A percentile compares a stretch with the other conserved stretches of the same genome.
These are phyloP conservation scores for Theocolax elegans DNA, from an alignment of 1,140 invertebrate species.

Conservation along the genomic window DNA sequence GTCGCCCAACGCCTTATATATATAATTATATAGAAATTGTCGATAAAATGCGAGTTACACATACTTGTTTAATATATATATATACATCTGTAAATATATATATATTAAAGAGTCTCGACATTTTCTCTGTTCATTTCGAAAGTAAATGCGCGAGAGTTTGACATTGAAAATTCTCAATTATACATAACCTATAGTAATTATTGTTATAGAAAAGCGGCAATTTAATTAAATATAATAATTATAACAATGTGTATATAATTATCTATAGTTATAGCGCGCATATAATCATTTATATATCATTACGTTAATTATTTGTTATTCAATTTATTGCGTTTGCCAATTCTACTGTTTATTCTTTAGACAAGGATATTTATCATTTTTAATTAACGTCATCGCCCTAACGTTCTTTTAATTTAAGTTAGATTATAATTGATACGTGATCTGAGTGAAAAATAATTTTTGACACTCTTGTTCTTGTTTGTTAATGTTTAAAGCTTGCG, in stretches of 20 bases:
- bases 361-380: not conserved
- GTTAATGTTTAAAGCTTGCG: no score
- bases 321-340: constrained; percentile 1
- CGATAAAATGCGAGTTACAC: no score
- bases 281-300: constrained; percentile 24
- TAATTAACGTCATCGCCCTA: not conserved
- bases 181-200: constrained; percentile 6
- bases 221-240: constrained; percentile 20
- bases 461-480: no score
- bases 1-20: no score
- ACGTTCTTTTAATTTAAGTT: no score
- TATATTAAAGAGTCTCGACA: no score
- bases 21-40: not conserved
- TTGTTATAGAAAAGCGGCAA: constrained; percentile 8
- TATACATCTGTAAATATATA: no score
- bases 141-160: not conserved
- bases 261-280: constrained; percentile 8
- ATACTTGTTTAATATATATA: no score
- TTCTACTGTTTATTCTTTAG: constrained; percentile 22
- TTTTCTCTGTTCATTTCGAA: not conserved
- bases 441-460: constrained; percentile 4
- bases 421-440: no score
- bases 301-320: constrained; percentile 23
- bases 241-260: constrained; percentile 35
- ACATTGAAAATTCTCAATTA: constrained; percentile 12